phyloP scores from a whole-genome alignment of 2,888 invertebrate genomes.

The Hetaerina titia region DNA sequence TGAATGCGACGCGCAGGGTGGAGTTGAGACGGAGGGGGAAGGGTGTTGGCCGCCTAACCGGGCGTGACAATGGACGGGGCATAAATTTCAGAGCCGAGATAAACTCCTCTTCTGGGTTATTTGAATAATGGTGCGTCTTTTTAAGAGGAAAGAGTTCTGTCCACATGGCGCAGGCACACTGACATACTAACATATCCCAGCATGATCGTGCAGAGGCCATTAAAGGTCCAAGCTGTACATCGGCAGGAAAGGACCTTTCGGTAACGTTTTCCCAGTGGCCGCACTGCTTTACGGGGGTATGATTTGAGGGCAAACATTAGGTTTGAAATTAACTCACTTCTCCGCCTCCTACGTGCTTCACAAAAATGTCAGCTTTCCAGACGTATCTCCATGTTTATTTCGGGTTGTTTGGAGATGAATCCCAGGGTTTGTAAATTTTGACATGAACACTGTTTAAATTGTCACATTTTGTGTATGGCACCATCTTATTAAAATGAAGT shows the following conservation, averaged over 20 bases:
- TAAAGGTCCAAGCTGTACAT: not conserved
- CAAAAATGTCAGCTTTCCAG: not conserved
- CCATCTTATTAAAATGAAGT: too few relatives aligned
- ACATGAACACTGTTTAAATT: too few relatives aligned
- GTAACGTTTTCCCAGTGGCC: not conserved
- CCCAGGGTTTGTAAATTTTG: too few relatives aligned
- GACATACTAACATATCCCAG: not conserved
- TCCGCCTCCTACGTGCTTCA: not conserved
- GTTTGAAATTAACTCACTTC: not conserved
- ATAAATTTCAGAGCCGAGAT: constrained; percentile 42
- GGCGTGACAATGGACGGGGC: constrained; percentile 54
- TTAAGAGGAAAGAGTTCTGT: constrained; percentile 12
- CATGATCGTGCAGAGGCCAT: not conserved
- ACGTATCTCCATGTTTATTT: not conserved
- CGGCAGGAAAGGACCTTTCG: not conserved
- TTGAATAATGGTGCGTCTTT: constrained; percentile 56
- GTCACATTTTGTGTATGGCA: too few relatives aligned
- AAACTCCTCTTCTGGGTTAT: constrained; percentile 52
- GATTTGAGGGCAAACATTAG: not conserved
- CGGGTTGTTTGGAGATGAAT: too few relatives aligned
- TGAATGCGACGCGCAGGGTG: not conserved
- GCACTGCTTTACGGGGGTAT: not conserved
- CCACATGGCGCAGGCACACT: not conserved
- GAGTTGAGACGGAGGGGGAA: not conserved
- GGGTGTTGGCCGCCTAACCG: constrained; percentile 20